phyloP scores from a whole-genome alignment of 1,140 invertebrate genomes.

The Drosophila littoralis region DNA sequence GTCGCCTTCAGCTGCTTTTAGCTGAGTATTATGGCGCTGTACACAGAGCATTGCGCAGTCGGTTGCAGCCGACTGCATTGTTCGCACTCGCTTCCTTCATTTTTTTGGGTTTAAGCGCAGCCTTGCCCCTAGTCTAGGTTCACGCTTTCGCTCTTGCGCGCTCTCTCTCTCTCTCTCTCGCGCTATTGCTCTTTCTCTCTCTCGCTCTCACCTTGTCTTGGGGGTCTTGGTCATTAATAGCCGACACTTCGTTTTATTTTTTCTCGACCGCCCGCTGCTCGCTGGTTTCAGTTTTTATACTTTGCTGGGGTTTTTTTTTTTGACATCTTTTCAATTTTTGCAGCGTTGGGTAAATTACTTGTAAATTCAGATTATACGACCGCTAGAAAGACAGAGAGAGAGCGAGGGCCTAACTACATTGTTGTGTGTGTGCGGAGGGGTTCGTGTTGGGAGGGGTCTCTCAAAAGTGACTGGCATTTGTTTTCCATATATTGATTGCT shows the following conservation, averaged over 20 bases:
- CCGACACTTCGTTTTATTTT: constrained; percentile 22
- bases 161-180: background rate
- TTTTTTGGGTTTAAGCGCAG: constrained; percentile 15
- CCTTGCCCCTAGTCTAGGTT: constrained; percentile 18
- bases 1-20: background rate
- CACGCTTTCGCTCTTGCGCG: constrained; percentile 1
- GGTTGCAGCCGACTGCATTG: background rate
- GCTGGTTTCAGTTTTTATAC: constrained; percentile 60
- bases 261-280: constrained; percentile 42
- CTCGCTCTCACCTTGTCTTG: constrained; percentile 33
- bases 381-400: background rate
- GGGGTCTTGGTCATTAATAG: constrained; percentile 49
- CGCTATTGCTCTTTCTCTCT: constrained; percentile 9
- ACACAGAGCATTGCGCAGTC: background rate
- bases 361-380: constrained; percentile 68
- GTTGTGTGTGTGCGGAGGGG: constrained; percentile 39
- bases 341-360: constrained; percentile 67
- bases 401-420: constrained; percentile 63
- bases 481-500: constrained; percentile 81
- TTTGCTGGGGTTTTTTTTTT: constrained; percentile 48
- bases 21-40: too few relatives aligned
- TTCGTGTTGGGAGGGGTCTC: too few relatives aligned
- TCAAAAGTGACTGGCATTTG: constrained; percentile 74
- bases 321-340: constrained; percentile 77
- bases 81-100: background rate